Evolutionary conservation across 2,888 invertebrate genomes (phyloP), one percentile per base, ranked within the genome.

Genomic region (Mesorhabditis sp.): DNA sequence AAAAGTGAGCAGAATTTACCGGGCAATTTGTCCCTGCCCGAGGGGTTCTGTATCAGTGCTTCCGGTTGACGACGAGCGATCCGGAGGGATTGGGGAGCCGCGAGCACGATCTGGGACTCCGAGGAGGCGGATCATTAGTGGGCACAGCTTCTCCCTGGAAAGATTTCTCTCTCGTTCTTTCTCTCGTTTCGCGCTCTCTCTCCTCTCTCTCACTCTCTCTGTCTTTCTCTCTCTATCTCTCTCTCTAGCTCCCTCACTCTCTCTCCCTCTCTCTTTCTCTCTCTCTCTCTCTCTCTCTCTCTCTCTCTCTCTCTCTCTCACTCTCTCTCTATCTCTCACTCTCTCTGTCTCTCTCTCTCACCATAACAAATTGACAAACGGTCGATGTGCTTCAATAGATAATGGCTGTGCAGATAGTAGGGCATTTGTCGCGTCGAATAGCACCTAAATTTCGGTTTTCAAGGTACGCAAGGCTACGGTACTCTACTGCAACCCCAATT

Each of bases 81-180:
- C 67, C 13, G 50, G 50, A 43, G 62, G 43, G 1, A 65, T 66
- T 7, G 69, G 65, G 45, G 68, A 42, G 4, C 45, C 45, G 41
- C 67, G 71, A 63, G 28, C 28, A 28, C 74, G 74, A 50, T 76
- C 74, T 3, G 80, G 80, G 13, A 78, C 78, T 62, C 80, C 80
- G 3, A 80, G 70, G 7, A 80, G 62, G 10, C 74, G 70, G 45
- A 80, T 78, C 67, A 80, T 71, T 45, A 78, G 61, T 7, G 80
- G 80, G 70, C 80, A 80, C 28, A 80, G 45, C 68, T 78, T 77
- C 63, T 80, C 77, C 79, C 79, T 79, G 70, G 61, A 73, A 62
- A 10, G 6, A 43, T 61, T 61, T 64, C 63, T 44, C n/a, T 41
- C 15, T 50, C 58, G 3, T 45, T 67, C 50, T 67, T 41, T 43